Percentiles rank a stretch among this genome's conserved stretches.
Evolutionary conservation across 2,888 invertebrate species (phyloP).

Genomic region (Tetheella fluctuosa): DNA sequence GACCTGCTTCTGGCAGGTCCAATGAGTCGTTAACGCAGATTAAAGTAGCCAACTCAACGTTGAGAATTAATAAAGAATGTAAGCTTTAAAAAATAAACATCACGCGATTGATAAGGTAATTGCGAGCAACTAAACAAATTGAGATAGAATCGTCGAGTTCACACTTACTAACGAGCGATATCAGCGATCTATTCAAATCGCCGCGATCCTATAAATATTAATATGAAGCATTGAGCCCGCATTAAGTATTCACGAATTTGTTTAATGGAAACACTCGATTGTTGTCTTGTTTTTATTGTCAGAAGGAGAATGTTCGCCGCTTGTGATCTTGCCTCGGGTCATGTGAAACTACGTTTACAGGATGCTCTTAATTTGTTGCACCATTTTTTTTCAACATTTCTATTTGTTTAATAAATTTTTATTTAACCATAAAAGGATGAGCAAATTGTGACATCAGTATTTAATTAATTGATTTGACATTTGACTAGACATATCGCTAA

Average conservation of each 20-base stretch:
- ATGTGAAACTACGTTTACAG: slow-evolving; percentile 61
- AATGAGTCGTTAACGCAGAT: not conserved
- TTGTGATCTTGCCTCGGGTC: slow-evolving; percentile 64
- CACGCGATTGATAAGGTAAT: slow-evolving; percentile 67
- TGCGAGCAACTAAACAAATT: slow-evolving; percentile 59
- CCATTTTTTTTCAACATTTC: slow-evolving; percentile 15
- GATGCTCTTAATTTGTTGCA: slow-evolving; percentile 44
- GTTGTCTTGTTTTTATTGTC: slow-evolving; percentile 73
- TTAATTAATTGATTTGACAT: slow-evolving; percentile 10
- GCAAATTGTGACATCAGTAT: slow-evolving; percentile 1
- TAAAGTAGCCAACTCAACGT: slow-evolving; percentile 6
- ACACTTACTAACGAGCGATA: slow-evolving; percentile 57
- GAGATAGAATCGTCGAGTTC: slow-evolving; percentile 57
- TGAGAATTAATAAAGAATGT: not conserved
- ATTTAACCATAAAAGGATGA: not conserved
- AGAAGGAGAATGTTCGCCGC: slow-evolving; percentile 38
- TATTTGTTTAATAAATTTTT: not conserved
- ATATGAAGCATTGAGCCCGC: slow-evolving; percentile 64
- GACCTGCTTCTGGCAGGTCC: slow-evolving; percentile 13
- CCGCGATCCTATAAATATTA: slow-evolving; percentile 73
- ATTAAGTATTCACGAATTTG: slow-evolving; percentile 78
- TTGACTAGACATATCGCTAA: slow-evolving; percentile 7
- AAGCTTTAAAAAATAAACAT: slow-evolving; percentile 22
- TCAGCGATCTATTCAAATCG: slow-evolving; percentile 79
- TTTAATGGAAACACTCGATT: slow-evolving; percentile 71